Conservation (phyloP, 2,113 vertebrate genomes). For the Microcebus murinus region DNA sequence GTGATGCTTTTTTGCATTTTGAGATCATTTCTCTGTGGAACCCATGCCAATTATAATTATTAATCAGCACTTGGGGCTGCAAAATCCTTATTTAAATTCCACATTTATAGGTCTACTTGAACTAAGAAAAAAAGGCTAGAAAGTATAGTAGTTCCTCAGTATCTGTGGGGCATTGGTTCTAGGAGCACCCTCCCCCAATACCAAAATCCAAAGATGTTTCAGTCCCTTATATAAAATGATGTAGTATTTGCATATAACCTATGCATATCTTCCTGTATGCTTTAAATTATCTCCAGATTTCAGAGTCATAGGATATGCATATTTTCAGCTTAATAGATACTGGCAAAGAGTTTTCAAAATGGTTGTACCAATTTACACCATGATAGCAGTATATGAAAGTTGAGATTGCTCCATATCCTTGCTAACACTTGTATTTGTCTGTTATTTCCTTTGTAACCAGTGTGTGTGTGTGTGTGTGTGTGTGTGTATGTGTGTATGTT, state of each 20-base stretch:
- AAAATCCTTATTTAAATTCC: not conserved
- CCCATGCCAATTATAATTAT: not conserved
- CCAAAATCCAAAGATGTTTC: not conserved
- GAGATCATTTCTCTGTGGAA: slow-evolving; percentile 28
- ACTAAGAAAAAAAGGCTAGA: not conserved
- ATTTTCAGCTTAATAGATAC: no score
- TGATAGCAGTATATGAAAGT: not conserved
- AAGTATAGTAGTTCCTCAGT: not conserved
- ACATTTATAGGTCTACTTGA: not conserved
- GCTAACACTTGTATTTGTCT: not conserved
- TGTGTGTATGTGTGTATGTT: not conserved
- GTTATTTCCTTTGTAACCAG: not conserved
- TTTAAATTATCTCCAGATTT: not conserved
- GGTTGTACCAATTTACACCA: not conserved
- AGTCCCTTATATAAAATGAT: not conserved
- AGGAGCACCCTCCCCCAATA: not conserved
- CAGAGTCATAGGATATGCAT: no score
- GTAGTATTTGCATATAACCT: not conserved
- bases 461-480: not conserved
- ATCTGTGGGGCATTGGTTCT: not conserved
- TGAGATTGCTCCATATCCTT: not conserved
- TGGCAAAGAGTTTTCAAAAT: not conserved
- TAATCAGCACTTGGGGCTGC: not conserved
- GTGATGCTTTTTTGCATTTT: slow-evolving; percentile 40
- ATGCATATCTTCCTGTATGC: not conserved